Conservation (phyloP, 2,797 vertebrate species). For the Rallus crepitans region DNA sequence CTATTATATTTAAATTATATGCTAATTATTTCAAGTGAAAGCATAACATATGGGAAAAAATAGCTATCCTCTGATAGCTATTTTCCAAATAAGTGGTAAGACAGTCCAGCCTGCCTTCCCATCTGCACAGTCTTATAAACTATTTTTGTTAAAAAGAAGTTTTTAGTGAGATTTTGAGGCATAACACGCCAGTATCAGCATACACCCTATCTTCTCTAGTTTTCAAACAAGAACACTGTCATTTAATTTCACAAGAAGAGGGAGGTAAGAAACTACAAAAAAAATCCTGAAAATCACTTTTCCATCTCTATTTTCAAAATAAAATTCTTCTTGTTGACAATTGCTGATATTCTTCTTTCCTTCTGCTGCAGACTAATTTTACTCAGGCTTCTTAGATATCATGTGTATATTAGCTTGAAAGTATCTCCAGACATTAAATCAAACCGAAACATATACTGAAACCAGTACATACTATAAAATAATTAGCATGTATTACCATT, state of each 20-base stretch:
- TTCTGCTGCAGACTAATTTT: neutral
- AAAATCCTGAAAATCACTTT: neutral
- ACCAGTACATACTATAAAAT: neutral
- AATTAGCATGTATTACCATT: constrained; percentile 85
- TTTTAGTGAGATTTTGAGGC: neutral
- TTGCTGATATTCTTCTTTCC: neutral
- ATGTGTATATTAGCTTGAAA: neutral
- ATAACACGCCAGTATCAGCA: neutral
- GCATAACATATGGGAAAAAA: neutral
- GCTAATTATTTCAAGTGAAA: neutral
- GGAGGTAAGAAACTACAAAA: neutral
- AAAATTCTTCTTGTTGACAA: neutral
- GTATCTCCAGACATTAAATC: neutral
- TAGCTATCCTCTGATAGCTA: neutral
- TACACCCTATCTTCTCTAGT: neutral
- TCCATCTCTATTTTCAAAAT: neutral
- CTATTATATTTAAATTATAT: neutral
- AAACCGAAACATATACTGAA: neutral
- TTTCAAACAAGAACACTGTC: neutral
- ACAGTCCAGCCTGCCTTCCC: neutral
- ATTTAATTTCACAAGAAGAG: neutral
- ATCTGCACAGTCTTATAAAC: neutral
- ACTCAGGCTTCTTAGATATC: neutral
- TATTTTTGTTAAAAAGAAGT: neutral
- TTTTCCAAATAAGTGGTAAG: neutral